phyloP scores from a whole-genome alignment of 2,797 vertebrate genomes.

The Yasuhikotakia modesta region DNA sequence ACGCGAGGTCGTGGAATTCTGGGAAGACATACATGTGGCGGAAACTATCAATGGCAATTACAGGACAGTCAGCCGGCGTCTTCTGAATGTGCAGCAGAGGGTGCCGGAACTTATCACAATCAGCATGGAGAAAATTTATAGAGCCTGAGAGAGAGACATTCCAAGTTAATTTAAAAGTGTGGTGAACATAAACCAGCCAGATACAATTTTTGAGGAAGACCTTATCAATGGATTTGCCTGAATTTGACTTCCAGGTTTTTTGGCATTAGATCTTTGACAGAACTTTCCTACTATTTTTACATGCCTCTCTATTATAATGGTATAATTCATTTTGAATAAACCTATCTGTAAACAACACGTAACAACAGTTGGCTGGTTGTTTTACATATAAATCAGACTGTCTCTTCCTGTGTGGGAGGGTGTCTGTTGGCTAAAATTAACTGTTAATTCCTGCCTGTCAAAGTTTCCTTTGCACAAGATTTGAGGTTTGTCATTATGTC shows the following conservation, averaged over 20 bases:
- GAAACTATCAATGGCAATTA: conserved; percentile 98
- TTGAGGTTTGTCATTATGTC: not conserved
- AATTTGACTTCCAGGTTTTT: too few species aligned
- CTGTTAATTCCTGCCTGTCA: not conserved
- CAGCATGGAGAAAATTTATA: conserved; percentile 98
- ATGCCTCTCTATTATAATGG: too few species aligned
- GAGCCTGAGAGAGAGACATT: conserved; percentile 95
- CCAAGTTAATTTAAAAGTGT: not conserved
- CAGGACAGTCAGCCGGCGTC: conserved; percentile 94
- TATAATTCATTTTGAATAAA: not conserved
- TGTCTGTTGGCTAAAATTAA: not conserved
- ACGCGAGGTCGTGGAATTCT: conserved; percentile 90
- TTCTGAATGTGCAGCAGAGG: conserved; percentile 98
- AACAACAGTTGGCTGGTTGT: not conserved
- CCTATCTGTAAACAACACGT: not conserved
- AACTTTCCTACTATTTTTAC: too few species aligned
- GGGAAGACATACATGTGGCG: conserved; percentile 99
- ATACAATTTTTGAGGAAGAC: too few species aligned
- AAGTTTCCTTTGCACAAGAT: not conserved
- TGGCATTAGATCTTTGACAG: too few species aligned
- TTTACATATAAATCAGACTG: not conserved
- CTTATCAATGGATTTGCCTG: too few species aligned
- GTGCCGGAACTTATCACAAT: conserved; percentile 98
- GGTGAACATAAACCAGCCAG: too few species aligned
- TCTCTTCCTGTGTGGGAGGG: not conserved